phyloP scores from a whole-genome alignment of 2,113 vertebrate genomes.

The Boulengeromyrus knoepffleri region DNA sequence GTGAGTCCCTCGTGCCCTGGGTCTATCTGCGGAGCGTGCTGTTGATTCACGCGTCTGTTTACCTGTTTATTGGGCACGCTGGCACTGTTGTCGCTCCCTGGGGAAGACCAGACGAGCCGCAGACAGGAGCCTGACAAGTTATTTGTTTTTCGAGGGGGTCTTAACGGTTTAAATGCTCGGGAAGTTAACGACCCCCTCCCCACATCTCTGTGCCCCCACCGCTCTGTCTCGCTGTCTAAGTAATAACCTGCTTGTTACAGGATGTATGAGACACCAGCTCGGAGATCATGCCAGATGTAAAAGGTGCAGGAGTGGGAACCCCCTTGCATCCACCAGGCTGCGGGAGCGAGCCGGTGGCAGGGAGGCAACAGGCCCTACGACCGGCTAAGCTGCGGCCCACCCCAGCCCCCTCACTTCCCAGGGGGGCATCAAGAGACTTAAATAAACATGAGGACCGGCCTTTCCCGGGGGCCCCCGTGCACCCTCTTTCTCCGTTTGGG shows the following conservation, averaged over 20 bases:
- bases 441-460: not conserved
- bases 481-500: not conserved
- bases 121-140: conserved; percentile 39
- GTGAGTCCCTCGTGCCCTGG: conserved; percentile 42
- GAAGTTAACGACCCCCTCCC: conserved; percentile 40
- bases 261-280: conserved; percentile 58
- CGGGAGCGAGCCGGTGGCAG: not conserved
- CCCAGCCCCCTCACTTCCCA: not conserved
- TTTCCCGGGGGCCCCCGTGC: not conserved
- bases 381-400: not conserved
- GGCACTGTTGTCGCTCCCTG: conserved; percentile 22
- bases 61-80: conserved; percentile 52
- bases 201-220: not conserved
- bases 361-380: not conserved
- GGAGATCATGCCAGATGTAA: conserved; percentile 63
- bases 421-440: not conserved
- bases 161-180: conserved; percentile 32
- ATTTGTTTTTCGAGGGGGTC: conserved; percentile 46
- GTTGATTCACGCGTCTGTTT: conserved; percentile 57
- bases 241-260: conserved; percentile 63
- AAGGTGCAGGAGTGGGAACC: conserved; percentile 47
- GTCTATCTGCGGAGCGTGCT: conserved; percentile 49
- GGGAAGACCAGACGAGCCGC: conserved; percentile 27
- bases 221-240: conserved; percentile 34
- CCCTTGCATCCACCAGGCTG: conserved; percentile 23